phyloP scores from a whole-genome alignment of 2,113 vertebrate species.

The Ageneiosus marmoratus region DNA sequence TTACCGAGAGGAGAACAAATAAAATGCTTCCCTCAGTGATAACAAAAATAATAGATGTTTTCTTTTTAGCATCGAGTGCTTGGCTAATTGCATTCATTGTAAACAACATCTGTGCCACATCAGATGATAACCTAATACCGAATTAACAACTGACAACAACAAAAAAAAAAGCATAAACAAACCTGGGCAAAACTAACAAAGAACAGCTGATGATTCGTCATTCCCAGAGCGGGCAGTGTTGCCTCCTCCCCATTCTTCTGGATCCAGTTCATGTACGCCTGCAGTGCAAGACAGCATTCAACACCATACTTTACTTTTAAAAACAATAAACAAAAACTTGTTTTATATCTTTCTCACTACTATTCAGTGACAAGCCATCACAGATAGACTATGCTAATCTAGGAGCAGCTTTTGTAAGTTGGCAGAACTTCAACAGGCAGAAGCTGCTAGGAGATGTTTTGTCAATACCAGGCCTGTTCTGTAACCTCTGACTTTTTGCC shows the following conservation, averaged over 20 bases:
- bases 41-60: not conserved
- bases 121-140: not conserved
- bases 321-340: not conserved
- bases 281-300: conserved; percentile 46
- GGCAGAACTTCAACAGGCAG: not conserved
- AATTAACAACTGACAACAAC: not conserved
- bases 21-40: not conserved
- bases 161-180: conserved; percentile 49
- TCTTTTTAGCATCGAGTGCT: not conserved
- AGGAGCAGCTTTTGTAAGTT: not conserved
- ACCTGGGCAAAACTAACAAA: conserved; percentile 97
- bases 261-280: conserved; percentile 96
- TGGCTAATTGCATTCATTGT: not conserved
- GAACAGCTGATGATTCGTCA: conserved; percentile 95
- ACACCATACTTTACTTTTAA: not conserved
- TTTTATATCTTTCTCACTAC: not conserved
- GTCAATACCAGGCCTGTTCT: conserved; percentile 48
- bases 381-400: not conserved
- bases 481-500: conserved; percentile 67
- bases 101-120: not conserved
- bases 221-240: conserved; percentile 81
- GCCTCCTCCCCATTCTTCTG: conserved; percentile 85
- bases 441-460: conserved; percentile 51
- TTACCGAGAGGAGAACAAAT: not conserved
- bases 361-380: not conserved